These are phyloP conservation scores for Tetragonula clypearis DNA, from an alignment of 1,140 invertebrate species.

Conservation along the genomic window DNA sequence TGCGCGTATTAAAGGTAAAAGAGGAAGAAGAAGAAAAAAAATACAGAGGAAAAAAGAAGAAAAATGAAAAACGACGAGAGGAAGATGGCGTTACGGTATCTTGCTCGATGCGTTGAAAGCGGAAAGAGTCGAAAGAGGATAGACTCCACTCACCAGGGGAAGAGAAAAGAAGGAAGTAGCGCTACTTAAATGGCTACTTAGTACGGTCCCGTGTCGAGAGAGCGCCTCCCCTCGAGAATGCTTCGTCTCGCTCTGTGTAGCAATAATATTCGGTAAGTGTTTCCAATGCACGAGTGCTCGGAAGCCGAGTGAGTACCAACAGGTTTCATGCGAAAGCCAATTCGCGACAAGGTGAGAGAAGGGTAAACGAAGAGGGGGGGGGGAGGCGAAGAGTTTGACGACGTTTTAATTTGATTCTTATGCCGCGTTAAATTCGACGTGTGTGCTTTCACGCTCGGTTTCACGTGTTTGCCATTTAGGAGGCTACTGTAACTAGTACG, in stretches of 20 bases:
- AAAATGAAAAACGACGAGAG: slow-evolving; percentile 2
- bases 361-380: slow-evolving; percentile 1
- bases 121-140: slow-evolving; percentile 16
- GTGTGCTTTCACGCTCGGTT: slow-evolving; percentile 67
- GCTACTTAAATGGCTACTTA: slow-evolving; percentile 75
- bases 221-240: slow-evolving; percentile 60
- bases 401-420: slow-evolving; percentile 78
- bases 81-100: slow-evolving; percentile 52
- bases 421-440: slow-evolving; percentile 68
- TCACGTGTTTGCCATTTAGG: slow-evolving; percentile 51
- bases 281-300: slow-evolving; percentile 68
- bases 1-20: slow-evolving; percentile 51
- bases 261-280: slow-evolving; percentile 76
- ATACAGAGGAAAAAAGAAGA: too few relatives aligned
- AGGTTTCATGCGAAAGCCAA: slow-evolving; percentile 76
- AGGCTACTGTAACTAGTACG: background rate
- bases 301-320: slow-evolving; percentile 59
- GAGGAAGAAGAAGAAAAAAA: too few relatives aligned
- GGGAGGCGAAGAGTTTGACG: slow-evolving; percentile 59
- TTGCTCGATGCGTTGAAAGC: background rate
- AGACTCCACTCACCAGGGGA: background rate
- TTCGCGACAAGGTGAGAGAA: slow-evolving; percentile 62
- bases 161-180: slow-evolving; percentile 50
- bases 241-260: slow-evolving; percentile 53
- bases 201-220: slow-evolving; percentile 69